Base-by-base conservation (phyloP, 2,888 invertebrate genomes). In the Allolobophora icterica region DNA sequence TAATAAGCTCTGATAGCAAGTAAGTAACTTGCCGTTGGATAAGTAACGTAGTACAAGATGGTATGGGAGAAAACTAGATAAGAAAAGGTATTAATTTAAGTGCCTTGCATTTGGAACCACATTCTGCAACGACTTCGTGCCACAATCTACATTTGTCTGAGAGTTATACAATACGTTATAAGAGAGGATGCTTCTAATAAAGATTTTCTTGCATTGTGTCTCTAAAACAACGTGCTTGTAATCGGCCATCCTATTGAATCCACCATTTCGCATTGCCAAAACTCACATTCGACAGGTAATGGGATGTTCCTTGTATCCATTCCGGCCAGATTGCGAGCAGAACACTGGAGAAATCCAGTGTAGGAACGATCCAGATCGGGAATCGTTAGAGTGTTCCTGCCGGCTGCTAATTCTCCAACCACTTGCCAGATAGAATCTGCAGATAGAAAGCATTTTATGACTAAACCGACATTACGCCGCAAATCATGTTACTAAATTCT, bases 401-500 rank as follows among this genome's bases (percentile, higher is more conserved):
- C 90, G 6, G 87, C 90, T 90, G 90, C 13, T 42, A 19, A 40
- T 5, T 90, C 84, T 90, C 90, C 38, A 84, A 17, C 90, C 90
- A 90, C 35, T 38, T 90, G 0, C 90, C 45, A 35, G 90, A 90
- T 83, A 35, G 33, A 40, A 84, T 90, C 90, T 90, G 87, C 40
- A 40, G 42, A 87, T 35, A 87, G 1, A 24, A 87, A 35, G 71
- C 8, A 71, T 71, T 71, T 71, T 71, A 71, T 71, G 71, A 71
- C 71, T n/a, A 17, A 71, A n/a, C 0, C 13, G 30, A 71, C 71
- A 71, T 71, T 71, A 71, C n/a, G n/a, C 17, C 71, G 71, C 8
- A 71, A 71, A 71, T 71, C 71, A 71, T n/a, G n/a, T 13, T 71
- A 11, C n/a, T 4, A 8, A 71, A 71, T 71, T 8, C 8, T 71